Percentiles rank a stretch among this genome's conserved stretches.
phyloP scores from a whole-genome alignment of 23 tunicate species.

The Botrylloides violaceus region DNA sequence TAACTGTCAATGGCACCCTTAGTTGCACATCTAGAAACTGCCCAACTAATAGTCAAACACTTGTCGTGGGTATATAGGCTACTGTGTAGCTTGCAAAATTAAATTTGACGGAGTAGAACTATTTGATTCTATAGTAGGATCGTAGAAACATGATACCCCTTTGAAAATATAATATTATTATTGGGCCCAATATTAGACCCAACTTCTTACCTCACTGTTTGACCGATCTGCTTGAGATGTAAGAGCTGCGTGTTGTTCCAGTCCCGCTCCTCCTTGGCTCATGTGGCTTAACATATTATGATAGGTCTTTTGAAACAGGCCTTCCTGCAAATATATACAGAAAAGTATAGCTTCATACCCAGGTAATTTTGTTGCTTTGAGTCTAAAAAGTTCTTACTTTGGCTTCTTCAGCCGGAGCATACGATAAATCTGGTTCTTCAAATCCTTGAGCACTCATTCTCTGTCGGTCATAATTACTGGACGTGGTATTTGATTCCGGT shows the following conservation, averaged over 20 bases:
- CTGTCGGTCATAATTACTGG: slow-evolving; percentile 60
- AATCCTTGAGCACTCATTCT: slow-evolving; percentile 96
- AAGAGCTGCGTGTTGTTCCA: neutral
- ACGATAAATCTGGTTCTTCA: slow-evolving; percentile 75
- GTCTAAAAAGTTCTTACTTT: slow-evolving; percentile 27
- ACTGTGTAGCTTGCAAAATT: too few species aligned
- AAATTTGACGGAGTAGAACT: too few species aligned
- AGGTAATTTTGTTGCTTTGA: neutral
- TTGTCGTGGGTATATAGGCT: too few species aligned
- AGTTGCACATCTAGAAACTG: neutral
- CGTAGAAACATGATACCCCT: too few species aligned
- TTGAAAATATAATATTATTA: too few species aligned
- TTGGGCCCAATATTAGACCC: too few species aligned
- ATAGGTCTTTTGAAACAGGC: slow-evolving; percentile 10
- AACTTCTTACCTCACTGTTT: neutral
- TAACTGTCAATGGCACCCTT: neutral
- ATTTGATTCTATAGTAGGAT: too few species aligned
- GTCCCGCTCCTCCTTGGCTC: neutral
- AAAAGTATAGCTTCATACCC: slow-evolving; percentile 4
- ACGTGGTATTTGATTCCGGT: slow-evolving; percentile 6
- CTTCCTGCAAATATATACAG: neutral
- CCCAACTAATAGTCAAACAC: too few species aligned
- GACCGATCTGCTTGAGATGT: neutral
- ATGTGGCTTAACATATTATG: slow-evolving; percentile 6
- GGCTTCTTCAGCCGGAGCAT: slow-evolving; percentile 68